Evolutionary conservation across 2,113 vertebrate genomes (phyloP), one percentile per base, ranked within the genome.

Genomic region (Myanophis thanlyinensis): DNA sequence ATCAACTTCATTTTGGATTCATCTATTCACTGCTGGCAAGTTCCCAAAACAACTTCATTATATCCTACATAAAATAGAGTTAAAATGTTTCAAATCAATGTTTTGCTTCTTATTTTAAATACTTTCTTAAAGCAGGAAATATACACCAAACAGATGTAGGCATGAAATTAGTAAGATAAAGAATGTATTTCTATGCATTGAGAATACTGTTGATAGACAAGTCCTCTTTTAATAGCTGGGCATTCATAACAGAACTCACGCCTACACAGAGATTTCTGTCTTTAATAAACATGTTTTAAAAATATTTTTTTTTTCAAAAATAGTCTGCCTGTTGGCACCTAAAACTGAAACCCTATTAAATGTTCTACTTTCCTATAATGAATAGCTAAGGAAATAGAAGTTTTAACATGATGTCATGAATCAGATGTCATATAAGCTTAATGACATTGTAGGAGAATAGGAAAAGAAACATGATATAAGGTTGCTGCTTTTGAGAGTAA

Each of bases 1-100:
- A 90, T 92, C 52, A 22, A 67, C 62, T 96, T 89, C 90, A 95
- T 93, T 89, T 95, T 88, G 95, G 92, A 96, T 95, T 94, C 94
- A 94, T 93, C 0, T 56, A 95, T 96, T 0, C 23, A 95, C 95
- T 94, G 94, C 95, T 92, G 86, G 18, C 35, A 62, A 44, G 87
- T 93, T 92, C 89, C 91, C 15, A 89, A 91, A 92, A 92, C 56
- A 90, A 52, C 15, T 0, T 5, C 0, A 0, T 85, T 62, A 93
- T 90, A 91, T 91, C 87, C 13, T 88, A 93, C 22, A 54, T 89
- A 73, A n/a, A 49, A 13, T n/a, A n/a, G 90, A 95, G 53, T 85
- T 93, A 89, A 89, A 85, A 0, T 0, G 18, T 67, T 87, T 48
- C 9, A 12, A n/a, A 89, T 94, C 93, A 94, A 95, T 47, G 91